Evolutionary conservation across 2,888 invertebrate genomes (phyloP).

Genomic region (Agrotis exclamationis): DNA sequence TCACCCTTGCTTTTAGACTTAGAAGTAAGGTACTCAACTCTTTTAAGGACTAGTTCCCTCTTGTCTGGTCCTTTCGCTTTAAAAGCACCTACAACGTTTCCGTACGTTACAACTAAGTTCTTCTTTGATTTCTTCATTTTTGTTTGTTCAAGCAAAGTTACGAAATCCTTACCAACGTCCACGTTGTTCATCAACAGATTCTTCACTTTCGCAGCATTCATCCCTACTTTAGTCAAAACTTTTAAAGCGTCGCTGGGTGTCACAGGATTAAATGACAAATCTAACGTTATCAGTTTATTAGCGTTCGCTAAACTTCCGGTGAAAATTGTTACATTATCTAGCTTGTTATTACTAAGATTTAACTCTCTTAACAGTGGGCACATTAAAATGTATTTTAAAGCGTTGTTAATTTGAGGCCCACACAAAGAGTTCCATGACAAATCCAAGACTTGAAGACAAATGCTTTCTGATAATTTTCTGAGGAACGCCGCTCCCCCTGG

Average conservation of each 20-base stretch:
- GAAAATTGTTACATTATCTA: slow-evolving; percentile 69
- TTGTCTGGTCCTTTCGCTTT: slow-evolving; percentile 67
- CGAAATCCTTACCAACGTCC: slow-evolving; percentile 70
- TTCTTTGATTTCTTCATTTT: slow-evolving; percentile 68
- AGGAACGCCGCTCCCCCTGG: slow-evolving; percentile 71
- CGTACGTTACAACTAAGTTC: slow-evolving; percentile 73
- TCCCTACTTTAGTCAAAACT: slow-evolving; percentile 71
- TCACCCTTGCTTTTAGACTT: slow-evolving; percentile 73
- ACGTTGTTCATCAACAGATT: slow-evolving; percentile 77
- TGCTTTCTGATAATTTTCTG: slow-evolving; percentile 70
- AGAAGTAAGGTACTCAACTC: slow-evolving; percentile 75
- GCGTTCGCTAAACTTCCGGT: slow-evolving; percentile 66
- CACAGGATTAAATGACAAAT: slow-evolving; percentile 81
- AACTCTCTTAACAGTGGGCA: slow-evolving; percentile 71
- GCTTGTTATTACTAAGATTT: slow-evolving; percentile 78
- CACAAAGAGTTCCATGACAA: slow-evolving; percentile 79
- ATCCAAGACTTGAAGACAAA: slow-evolving; percentile 72
- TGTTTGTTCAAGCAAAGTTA: slow-evolving; percentile 65
- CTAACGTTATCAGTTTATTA: slow-evolving; percentile 74
- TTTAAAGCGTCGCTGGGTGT: slow-evolving; percentile 72
- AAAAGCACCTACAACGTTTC: slow-evolving; percentile 67
- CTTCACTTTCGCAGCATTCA: slow-evolving; percentile 69
- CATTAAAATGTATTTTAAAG: slow-evolving; percentile 70
- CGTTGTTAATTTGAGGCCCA: slow-evolving; percentile 71
- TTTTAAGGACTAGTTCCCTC: slow-evolving; percentile 76